A percentile compares a stretch with the other conserved stretches of the same genome.
Conservation (phyloP, 2,797 vertebrate species). For the Capromys pilorides region DNA sequence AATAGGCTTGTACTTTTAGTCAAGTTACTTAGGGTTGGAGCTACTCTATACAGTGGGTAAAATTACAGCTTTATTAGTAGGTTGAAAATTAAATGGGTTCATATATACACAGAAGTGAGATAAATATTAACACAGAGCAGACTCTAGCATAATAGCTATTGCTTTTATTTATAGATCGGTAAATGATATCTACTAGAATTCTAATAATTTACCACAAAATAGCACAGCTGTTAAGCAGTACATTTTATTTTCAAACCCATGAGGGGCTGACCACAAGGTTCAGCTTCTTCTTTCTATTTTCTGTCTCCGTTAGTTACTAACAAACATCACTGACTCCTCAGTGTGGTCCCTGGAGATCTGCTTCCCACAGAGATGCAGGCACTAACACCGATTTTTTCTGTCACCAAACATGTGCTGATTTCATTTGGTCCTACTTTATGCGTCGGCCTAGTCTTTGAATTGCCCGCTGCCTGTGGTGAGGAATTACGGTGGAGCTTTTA, state of each 20-base stretch:
- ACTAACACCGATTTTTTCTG: not conserved
- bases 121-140: not conserved
- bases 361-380: not conserved
- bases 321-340: not conserved
- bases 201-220: not conserved
- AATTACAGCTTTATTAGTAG: not conserved
- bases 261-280: not conserved
- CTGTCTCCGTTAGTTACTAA: not conserved
- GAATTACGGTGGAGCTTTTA: not conserved
- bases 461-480: not conserved
- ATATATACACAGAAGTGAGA: not conserved
- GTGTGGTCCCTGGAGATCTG: not conserved
- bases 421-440: not conserved
- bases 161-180: conserved; percentile 11
- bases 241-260: not conserved
- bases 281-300: not conserved
- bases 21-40: not conserved
- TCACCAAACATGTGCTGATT: not conserved
- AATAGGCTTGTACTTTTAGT: not conserved
- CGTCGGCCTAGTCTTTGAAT: not conserved
- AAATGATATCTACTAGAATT: not conserved
- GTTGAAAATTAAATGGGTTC: not conserved
- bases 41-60: not conserved
- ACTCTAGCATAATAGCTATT: not conserved
- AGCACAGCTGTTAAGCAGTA: not conserved